Evolutionary conservation across 2,113 vertebrate genomes (phyloP), one percentile per base, ranked within the genome.

Genomic region (Rhizomys pruinosus): DNA sequence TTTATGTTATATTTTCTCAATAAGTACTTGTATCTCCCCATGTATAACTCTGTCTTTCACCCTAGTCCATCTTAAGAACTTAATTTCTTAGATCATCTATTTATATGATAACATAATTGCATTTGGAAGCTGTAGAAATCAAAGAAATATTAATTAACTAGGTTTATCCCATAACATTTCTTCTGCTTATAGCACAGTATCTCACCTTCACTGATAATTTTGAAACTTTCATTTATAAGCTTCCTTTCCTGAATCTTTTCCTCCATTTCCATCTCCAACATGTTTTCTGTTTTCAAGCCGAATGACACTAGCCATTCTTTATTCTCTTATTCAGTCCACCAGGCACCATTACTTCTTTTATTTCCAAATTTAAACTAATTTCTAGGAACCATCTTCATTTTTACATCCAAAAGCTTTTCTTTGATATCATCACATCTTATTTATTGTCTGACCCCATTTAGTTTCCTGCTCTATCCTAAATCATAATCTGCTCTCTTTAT

Each of bases 331-430:
- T 86, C 25, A 84, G 6, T 87, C 55, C 22, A 87, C 32, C 29
- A 80, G 16, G 74, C 12, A 76, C 57, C 27, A 3, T 1, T 42
- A 71, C n/a, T n/a, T n/a, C n/a, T 84, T 89, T 84, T 78, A 61
- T 52, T 1, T 77, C 27, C n/a, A 85, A 84, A 89, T 34, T 88
- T 88, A 74, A 23, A 84, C 52, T 84, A 89, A 84, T 81, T 85
- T 87, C 12, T 12, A 84, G 71, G 13, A 2, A 73, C 27, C 91
- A 87, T 89, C 22, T 90, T 74, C n/a, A 42, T 71, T 93, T 94
- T 64, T 52, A 19, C 4, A 81, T 42, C 27, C 17, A 81, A 52
- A 80, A 68, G 3, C 4, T 79, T 94, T 91, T 86, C 32, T 69
- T 69, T 59, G 39, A 37, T 91, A 80, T 52, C 12, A 39, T 84